Conservation (phyloP, 2,888 invertebrate species). For the Penaeus monodon region DNA sequence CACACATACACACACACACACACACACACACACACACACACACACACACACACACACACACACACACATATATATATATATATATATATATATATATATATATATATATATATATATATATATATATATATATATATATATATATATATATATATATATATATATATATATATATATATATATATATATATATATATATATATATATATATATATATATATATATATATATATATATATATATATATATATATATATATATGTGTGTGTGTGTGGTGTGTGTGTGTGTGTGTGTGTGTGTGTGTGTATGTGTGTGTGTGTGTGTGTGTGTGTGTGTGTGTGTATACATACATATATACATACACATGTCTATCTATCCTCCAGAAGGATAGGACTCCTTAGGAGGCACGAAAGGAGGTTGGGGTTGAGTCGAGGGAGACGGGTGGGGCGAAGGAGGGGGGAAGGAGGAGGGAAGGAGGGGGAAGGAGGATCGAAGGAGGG, state of each 20-base stretch:
- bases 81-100: not conserved
- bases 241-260: too few relatives aligned
- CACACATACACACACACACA: slow-evolving; percentile 4
- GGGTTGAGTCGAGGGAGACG: too few relatives aligned
- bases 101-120: not conserved
- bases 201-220: too few relatives aligned
- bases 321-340: not conserved
- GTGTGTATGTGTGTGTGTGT: not conserved
- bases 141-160: not conserved
- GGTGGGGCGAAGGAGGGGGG: too few relatives aligned
- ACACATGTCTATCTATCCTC: not conserved
- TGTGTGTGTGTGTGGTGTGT: too few relatives aligned
- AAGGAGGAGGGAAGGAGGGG: not conserved
- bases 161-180: not conserved
- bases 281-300: too few relatives aligned
- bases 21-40: not conserved
- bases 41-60: not conserved
- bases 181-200: too few relatives aligned
- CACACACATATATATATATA: not conserved
- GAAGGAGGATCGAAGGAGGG: not conserved
- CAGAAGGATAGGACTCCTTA: too few relatives aligned
- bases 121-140: not conserved
- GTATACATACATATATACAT: not conserved
- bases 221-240: too few relatives aligned
- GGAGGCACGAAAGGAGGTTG: too few relatives aligned